These are phyloP conservation scores for Gadopsis bispinosus DNA, from an alignment of 2,797 vertebrate genomes.

Conservation along the genomic window DNA sequence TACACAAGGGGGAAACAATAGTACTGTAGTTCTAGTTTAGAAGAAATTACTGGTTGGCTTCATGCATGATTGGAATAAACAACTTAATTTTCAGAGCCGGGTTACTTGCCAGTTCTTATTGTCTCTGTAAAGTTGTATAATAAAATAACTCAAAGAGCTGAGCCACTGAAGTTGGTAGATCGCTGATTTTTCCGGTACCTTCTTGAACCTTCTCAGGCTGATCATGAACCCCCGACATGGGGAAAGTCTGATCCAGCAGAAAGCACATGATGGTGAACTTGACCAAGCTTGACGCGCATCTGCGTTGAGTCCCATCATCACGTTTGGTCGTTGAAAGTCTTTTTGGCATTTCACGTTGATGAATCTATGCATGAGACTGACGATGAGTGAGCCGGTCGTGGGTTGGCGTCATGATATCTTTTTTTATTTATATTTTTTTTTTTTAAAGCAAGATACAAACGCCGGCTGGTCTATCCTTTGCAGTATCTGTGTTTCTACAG, in stretches of 20 bases:
- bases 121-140: background rate
- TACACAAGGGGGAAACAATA: background rate
- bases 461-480: background rate
- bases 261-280: background rate
- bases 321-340: background rate
- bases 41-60: background rate
- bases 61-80: background rate
- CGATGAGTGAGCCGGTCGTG: background rate
- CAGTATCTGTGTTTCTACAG: slow-evolving; percentile 1
- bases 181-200: background rate
- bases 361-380: background rate
- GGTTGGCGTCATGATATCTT: background rate
- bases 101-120: background rate
- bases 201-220: background rate
- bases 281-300: background rate
- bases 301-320: background rate
- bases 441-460: slow-evolving; percentile 5
- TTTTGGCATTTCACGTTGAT: background rate
- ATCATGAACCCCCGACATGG: background rate
- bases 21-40: background rate
- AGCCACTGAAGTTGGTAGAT: background rate
- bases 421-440: no score
- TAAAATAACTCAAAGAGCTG: background rate
- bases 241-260: background rate
- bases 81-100: background rate